These are phyloP conservation scores for Drosophila borealis DNA, from an alignment of 2,888 invertebrate genomes.

Conservation along the genomic window DNA sequence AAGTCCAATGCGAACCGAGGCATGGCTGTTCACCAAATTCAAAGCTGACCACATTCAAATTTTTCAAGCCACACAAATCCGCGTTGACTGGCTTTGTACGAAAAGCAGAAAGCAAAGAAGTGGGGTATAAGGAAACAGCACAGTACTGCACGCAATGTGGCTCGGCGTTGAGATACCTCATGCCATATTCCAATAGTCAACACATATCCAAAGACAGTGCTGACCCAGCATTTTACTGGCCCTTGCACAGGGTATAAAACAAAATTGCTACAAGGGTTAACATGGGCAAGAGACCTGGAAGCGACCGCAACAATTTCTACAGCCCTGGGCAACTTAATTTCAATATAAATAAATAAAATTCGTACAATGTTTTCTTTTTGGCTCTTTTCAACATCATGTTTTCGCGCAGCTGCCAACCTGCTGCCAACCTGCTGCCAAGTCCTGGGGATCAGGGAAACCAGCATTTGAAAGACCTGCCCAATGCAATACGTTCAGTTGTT, in stretches of 20 bases:
- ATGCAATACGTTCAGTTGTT: conserved; percentile 18
- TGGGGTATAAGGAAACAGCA: conserved; percentile 2
- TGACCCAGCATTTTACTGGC: not conserved
- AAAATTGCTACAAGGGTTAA: conserved; percentile 66
- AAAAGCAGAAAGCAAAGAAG: conserved; percentile 32
- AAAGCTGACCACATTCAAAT: conserved; percentile 70
- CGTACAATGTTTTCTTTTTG: conserved; percentile 20
- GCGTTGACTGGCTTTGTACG: conserved; percentile 56
- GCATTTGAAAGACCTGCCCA: conserved; percentile 33
- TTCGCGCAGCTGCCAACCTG: conserved; percentile 20
- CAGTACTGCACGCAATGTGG: not conserved
- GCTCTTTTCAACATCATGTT: conserved; percentile 31
- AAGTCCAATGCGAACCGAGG: conserved; percentile 11
- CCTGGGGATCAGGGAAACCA: conserved; percentile 10
- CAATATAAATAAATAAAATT: conserved; percentile 78
- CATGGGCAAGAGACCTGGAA: conserved; percentile 45
- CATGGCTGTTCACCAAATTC: conserved; percentile 22
- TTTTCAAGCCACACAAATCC: conserved; percentile 64
- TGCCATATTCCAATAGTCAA: not conserved
- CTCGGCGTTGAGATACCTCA: conserved; percentile 24
- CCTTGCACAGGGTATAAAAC: conserved; percentile 27
- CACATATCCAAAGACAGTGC: conserved; percentile 1
- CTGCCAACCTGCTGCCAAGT: conserved; percentile 11
- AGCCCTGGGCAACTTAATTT: conserved; percentile 76
- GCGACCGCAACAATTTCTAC: conserved; percentile 77